Base-by-base conservation (phyloP, 2,113 vertebrate species). In the Raja brachyura region DNA sequence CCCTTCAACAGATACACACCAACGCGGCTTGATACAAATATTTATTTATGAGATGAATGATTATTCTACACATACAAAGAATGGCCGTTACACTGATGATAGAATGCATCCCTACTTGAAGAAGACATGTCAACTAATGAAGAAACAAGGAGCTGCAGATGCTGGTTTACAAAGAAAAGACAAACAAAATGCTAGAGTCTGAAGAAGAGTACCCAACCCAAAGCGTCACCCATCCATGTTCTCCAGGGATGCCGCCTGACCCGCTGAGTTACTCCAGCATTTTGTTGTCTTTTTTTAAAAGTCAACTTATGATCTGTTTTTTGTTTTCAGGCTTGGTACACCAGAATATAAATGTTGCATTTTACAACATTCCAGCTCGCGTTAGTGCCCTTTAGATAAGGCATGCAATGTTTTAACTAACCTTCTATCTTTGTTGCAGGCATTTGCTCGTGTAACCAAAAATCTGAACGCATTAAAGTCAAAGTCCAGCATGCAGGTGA, bases 291-390 rank as follows among this genome's bases (percentile, higher is more conserved):
- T 48, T 48, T 48, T 48, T 48, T 48, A 1, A 74, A 10, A 88
- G 66, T 68, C 66, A 68, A 68, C 16, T 85, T 85, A 85, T 85
- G 56, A 59, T 10, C 25, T 94, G 94, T 95, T 77, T 94, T 95
- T 93, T 93, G 93, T 63, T 13, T 86, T 14, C 83, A 7, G 28
- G 83, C 25, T 61, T 86, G 59, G 59, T 86, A 28, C 75, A 20
- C 20, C 73, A 5, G 7, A 28, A 6, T 28, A 20, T n/a, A 16
- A 61, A 79, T 81, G 6, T 18, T 86, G 28, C 83, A 16, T 59
- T 31, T 11, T 61, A 13, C 83, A 73, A 86, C 28, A 18, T 86
- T 63, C 83, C 63, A 54, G 28, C 16, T 61, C n/a, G n/a, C 25
- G n/a, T 86, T 11, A 86, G 56, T 86, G 28, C 83, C 31, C 1